A percentile compares a stretch with the other conserved stretches of the same genome.
Conservation (phyloP, 2,797 vertebrate species). For the Pogonophryne albipinna region DNA sequence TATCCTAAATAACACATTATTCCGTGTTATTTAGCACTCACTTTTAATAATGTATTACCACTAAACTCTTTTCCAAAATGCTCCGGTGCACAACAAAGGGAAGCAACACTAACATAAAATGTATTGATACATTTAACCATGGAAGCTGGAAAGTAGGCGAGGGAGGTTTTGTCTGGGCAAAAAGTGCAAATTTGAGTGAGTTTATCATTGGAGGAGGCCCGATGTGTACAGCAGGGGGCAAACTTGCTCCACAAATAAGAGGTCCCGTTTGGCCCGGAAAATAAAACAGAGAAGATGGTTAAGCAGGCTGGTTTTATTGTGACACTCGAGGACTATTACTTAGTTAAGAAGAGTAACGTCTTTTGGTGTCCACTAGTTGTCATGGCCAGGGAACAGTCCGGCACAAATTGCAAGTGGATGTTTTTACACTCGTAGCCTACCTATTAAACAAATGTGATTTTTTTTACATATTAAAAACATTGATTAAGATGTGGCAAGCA, state of each 20-base stretch:
- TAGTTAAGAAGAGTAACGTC: background rate
- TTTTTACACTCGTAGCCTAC: background rate
- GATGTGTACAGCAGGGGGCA: constrained; percentile 61
- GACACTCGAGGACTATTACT: background rate
- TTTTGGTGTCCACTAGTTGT: background rate
- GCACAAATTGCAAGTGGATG: background rate
- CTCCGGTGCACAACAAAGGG: constrained; percentile 34
- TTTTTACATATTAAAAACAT: no score
- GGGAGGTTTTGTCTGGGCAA: constrained; percentile 17
- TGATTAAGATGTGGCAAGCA: background rate
- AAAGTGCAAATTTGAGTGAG: background rate
- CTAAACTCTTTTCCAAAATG: constrained; percentile 38
- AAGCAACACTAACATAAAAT: constrained; percentile 51
- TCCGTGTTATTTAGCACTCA: constrained; percentile 12
- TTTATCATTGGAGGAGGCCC: constrained; percentile 7
- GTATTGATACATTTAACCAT: constrained; percentile 8
- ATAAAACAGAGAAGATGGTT: background rate
- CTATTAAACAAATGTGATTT: background rate
- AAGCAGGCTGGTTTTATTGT: background rate
- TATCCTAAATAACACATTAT: background rate
- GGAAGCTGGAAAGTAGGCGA: constrained; percentile 16
- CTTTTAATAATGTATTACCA: constrained; percentile 8
- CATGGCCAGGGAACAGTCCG: background rate
- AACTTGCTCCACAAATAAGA: constrained; percentile 33
- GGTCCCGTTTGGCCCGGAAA: background rate